Evolutionary conservation across 2,797 vertebrate genomes (phyloP).

Genomic region (Gallinago nigripennis): DNA sequence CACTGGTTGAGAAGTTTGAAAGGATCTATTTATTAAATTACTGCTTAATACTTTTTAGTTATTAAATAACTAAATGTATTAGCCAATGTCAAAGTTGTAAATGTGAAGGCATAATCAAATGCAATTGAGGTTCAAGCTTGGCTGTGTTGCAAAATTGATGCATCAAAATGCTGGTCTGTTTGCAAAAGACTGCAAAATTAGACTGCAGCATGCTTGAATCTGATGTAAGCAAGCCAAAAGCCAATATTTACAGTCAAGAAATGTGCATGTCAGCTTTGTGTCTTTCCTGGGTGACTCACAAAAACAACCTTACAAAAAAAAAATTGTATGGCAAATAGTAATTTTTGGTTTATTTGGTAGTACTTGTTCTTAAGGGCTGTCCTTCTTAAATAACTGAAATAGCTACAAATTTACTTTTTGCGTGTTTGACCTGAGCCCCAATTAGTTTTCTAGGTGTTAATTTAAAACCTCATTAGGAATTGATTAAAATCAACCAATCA

Average conservation of each 20-base stretch:
- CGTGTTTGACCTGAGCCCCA: neutral
- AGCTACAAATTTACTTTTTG: neutral
- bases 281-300: neutral
- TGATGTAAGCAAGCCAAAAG: neutral
- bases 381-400: neutral
- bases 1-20: neutral
- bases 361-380: neutral
- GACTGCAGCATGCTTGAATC: neutral
- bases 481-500: neutral
- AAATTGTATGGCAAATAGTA: neutral
- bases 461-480: neutral
- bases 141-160: neutral
- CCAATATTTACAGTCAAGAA: neutral
- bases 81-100: neutral
- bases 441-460: neutral
- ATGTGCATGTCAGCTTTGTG: neutral
- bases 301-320: neutral
- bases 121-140: neutral
- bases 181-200: neutral
- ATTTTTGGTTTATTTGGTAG: neutral
- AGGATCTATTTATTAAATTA: neutral
- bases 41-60: neutral
- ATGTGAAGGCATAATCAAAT: neutral
- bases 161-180: neutral
- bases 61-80: neutral